Evolutionary conservation across 2,888 invertebrate species (phyloP).

Genomic region (Dastarcus helophoroides): DNA sequence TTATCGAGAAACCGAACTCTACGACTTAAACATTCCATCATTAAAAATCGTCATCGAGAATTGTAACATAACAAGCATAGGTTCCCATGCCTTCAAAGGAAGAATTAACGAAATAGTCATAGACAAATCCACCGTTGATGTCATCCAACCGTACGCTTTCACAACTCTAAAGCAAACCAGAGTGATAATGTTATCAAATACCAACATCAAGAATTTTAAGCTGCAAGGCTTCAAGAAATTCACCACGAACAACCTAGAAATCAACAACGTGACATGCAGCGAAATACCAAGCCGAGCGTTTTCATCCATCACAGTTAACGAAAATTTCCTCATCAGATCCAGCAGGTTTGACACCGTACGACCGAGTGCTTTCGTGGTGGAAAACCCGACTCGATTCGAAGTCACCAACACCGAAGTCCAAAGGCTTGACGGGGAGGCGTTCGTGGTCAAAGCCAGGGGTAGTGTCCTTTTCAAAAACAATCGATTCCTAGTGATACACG

Average conservation of each 20-base stretch:
- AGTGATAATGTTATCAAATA: slow-evolving; percentile 51
- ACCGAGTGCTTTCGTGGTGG: slow-evolving; percentile 59
- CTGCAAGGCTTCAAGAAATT: slow-evolving; percentile 72
- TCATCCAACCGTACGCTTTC: slow-evolving; percentile 60
- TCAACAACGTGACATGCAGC: slow-evolving; percentile 50
- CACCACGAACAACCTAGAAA: slow-evolving; percentile 50
- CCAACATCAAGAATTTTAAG: slow-evolving; percentile 49
- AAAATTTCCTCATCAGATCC: slow-evolving; percentile 54
- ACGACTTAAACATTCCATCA: slow-evolving; percentile 27
- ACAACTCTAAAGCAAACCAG: slow-evolving; percentile 49
- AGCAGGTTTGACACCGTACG: slow-evolving; percentile 51
- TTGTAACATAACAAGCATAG: slow-evolving; percentile 36
- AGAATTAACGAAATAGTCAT: slow-evolving; percentile 58
- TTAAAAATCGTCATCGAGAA: slow-evolving; percentile 37
- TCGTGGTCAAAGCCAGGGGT: slow-evolving; percentile 49
- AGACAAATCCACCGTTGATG: slow-evolving; percentile 47
- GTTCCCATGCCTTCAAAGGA: slow-evolving; percentile 54
- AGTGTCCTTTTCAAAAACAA: slow-evolving; percentile 52
- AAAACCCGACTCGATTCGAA: slow-evolving; percentile 48
- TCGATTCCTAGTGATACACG: slow-evolving; percentile 43
- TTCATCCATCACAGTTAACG: slow-evolving; percentile 59
- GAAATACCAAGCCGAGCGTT: slow-evolving; percentile 58
- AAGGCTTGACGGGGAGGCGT: slow-evolving; percentile 52
- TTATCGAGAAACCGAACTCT: slow-evolving; percentile 21
- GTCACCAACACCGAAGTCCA: slow-evolving; percentile 49